Percentiles rank a stretch among this genome's conserved stretches.
phyloP scores from a whole-genome alignment of 2,888 invertebrate species.

The Ferrisia virgata region DNA sequence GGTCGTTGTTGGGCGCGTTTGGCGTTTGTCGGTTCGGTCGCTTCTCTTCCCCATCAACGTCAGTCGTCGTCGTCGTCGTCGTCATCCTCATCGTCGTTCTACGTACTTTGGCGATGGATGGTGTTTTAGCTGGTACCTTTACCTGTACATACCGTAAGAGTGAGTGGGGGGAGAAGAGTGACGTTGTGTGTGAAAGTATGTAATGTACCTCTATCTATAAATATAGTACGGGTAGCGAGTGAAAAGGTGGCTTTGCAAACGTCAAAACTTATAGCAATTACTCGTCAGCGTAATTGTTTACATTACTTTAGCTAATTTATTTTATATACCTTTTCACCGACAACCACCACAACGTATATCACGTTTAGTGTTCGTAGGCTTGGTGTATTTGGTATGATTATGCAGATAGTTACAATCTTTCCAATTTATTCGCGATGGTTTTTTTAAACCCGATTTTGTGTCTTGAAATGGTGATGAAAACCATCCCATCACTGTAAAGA shows the following conservation, averaged over 20 bases:
- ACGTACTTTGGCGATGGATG: neutral
- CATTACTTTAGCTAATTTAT: neutral
- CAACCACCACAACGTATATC: too few species aligned
- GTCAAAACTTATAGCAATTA: constrained; percentile 8
- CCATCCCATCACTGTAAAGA: too few species aligned
- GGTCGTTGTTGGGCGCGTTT: neutral
- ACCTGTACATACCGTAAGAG: too few species aligned
- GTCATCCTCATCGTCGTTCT: neutral
- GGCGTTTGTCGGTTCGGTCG: neutral
- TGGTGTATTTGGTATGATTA: too few species aligned
- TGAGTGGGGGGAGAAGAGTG: too few species aligned
- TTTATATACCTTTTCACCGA: neutral
- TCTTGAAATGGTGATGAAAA: too few species aligned
- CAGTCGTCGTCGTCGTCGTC: neutral
- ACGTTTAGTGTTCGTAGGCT: neutral
- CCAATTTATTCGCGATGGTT: too few species aligned
- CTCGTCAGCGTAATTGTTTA: neutral
- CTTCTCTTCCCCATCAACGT: neutral
- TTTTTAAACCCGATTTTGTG: too few species aligned
- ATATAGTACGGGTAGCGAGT: too few species aligned
- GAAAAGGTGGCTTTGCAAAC: neutral
- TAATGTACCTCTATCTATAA: neutral
- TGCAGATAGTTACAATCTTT: too few species aligned
- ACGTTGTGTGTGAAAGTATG: neutral
- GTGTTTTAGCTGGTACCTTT: too few species aligned